Evolutionary conservation across 1,140 invertebrate species (phyloP).

Genomic region (Papilio aristodemus): DNA sequence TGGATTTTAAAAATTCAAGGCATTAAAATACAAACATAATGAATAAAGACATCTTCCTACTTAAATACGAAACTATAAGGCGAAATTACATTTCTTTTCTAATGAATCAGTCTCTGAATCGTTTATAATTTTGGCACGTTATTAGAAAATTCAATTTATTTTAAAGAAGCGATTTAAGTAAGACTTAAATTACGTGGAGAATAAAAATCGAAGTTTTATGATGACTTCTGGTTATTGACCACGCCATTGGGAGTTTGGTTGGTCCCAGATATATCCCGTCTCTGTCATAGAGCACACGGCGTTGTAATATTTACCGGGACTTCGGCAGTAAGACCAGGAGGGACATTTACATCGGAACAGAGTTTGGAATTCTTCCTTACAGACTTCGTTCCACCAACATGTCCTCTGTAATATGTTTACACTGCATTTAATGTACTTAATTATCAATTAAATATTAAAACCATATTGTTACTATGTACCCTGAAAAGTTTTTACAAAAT

Average conservation of each 20-base stretch:
- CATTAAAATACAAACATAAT: constrained; percentile 39
- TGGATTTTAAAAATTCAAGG: constrained; percentile 40
- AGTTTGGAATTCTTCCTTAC: constrained; percentile 94
- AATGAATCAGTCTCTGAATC: constrained; percentile 73
- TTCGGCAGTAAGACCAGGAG: constrained; percentile 91
- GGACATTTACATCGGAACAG: constrained; percentile 93
- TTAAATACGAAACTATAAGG: constrained; percentile 72
- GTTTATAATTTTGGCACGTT: constrained; percentile 58
- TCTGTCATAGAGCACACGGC: constrained; percentile 94
- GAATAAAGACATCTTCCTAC: constrained; percentile 46
- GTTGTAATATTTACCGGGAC: constrained; percentile 93
- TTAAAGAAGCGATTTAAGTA: background rate
- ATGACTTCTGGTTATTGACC: constrained; percentile 50
- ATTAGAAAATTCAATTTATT: background rate
- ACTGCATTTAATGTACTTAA: background rate
- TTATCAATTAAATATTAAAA: background rate
- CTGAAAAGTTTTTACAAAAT: too few relatives aligned
- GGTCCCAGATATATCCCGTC: constrained; percentile 94
- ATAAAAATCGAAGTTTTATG: background rate
- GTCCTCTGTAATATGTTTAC: constrained; percentile 83
- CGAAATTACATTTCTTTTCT: constrained; percentile 72
- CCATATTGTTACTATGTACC: too few relatives aligned
- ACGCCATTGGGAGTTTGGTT: constrained; percentile 84
- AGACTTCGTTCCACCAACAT: constrained; percentile 96
- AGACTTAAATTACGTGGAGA: background rate